Conservation (phyloP, 2,797 vertebrate species). For the Clarias pachynema region DNA sequence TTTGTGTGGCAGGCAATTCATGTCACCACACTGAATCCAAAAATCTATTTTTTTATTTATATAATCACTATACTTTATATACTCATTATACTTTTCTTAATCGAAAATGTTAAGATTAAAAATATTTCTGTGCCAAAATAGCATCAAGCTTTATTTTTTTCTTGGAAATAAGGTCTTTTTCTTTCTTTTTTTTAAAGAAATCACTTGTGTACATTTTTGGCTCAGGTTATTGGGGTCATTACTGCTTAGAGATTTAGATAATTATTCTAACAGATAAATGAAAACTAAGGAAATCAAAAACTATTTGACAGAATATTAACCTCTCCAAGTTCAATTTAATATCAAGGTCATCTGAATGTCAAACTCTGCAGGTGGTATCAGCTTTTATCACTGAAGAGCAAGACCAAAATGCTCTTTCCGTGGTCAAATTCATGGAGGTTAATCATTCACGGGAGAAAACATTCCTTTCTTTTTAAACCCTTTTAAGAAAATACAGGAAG, state of each 20-base stretch:
- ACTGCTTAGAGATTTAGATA: neutral
- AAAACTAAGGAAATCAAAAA: neutral
- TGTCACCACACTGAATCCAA: no score
- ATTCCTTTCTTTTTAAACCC: neutral
- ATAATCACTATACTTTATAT: no score
- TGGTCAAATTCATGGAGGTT: neutral
- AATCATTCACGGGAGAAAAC: slow-evolving; percentile 6
- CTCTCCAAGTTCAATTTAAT: neutral
- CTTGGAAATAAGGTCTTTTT: neutral
- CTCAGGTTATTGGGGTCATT: neutral
- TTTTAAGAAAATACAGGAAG: neutral
- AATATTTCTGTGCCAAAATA: neutral
- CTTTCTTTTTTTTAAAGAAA: neutral
- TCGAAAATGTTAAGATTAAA: neutral
- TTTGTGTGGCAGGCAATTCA: no score
- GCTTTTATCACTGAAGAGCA: neutral
- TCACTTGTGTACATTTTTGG: neutral
- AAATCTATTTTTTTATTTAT: no score
- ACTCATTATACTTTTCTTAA: neutral
- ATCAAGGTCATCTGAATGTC: neutral
- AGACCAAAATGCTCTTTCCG: neutral
- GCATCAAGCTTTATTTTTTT: neutral
- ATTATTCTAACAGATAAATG: neutral
- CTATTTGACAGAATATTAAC: neutral
- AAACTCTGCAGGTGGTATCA: neutral